phyloP scores from a whole-genome alignment of 2,113 vertebrate species.

The Drymodes brunneopygia region DNA sequence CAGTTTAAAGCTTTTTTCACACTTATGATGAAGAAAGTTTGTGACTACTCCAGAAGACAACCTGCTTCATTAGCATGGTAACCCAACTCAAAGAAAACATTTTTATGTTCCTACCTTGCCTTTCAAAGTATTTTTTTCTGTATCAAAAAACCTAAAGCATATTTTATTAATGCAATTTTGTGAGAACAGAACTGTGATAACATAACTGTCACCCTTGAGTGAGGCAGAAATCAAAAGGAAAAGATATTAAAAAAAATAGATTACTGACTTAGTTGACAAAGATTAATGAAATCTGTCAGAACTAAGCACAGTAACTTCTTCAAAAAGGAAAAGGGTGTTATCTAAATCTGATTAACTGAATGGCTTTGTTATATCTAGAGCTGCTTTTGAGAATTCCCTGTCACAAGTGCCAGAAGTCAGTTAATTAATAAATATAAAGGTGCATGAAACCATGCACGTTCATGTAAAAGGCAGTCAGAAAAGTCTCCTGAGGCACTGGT shows the following conservation, averaged over 20 bases:
- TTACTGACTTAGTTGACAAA: not conserved
- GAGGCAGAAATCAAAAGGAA: not conserved
- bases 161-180: not conserved
- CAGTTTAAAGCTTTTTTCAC: not conserved
- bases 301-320: not conserved
- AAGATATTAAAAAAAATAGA: not conserved
- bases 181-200: not conserved
- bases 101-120: not conserved
- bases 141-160: not conserved
- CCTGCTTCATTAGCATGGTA: not conserved
- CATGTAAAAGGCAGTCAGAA: not conserved
- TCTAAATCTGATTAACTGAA: not conserved
- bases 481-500: not conserved
- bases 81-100: not conserved
- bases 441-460: not conserved
- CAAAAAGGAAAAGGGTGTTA: not conserved
- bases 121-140: not conserved
- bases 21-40: not conserved
- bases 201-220: not conserved
- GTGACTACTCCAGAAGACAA: not conserved
- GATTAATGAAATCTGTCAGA: not conserved
- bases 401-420: not conserved
- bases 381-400: not conserved
- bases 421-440: not conserved
- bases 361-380: not conserved